Evolutionary conservation across 2,797 vertebrate genomes (phyloP).

Genomic region (Pangasius mekongensis): DNA sequence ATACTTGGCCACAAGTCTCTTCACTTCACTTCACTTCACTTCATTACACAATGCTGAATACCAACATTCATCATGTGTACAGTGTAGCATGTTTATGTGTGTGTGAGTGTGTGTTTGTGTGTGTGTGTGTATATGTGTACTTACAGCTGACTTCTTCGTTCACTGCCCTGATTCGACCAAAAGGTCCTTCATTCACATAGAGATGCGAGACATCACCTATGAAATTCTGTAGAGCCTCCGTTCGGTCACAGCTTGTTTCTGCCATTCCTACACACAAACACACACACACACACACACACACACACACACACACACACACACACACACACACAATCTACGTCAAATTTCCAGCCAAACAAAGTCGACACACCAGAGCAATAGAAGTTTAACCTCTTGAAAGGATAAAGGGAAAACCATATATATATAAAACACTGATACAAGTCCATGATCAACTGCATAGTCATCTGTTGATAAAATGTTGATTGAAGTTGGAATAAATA

Average conservation of each 20-base stretch:
- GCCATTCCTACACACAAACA: conserved; percentile 75
- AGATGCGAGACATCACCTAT: conserved; percentile 61
- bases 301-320: no score
- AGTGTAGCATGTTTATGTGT: background rate
- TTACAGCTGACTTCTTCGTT: conserved; percentile 61
- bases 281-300: no score
- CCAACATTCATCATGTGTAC: background rate
- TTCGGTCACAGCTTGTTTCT: conserved; percentile 73
- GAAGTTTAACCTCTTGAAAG: background rate
- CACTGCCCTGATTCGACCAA: conserved; percentile 72
- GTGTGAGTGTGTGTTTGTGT: background rate
- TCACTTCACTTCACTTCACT: no score
- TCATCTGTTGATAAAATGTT: no score
- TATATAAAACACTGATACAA: no score
- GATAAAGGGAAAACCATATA: no score
- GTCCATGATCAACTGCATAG: no score
- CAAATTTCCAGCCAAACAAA: background rate
- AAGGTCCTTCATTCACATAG: conserved; percentile 68
- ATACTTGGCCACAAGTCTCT: no score
- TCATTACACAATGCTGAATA: background rate
- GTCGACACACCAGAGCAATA: no score
- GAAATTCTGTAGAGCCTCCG: conserved; percentile 70
- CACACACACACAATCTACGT: conserved; percentile 1
- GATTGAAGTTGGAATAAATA: no score
- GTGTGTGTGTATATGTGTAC: conserved; percentile 47